Conservation (phyloP, 2,888 invertebrate species). For the Anarsia innoxiella region DNA sequence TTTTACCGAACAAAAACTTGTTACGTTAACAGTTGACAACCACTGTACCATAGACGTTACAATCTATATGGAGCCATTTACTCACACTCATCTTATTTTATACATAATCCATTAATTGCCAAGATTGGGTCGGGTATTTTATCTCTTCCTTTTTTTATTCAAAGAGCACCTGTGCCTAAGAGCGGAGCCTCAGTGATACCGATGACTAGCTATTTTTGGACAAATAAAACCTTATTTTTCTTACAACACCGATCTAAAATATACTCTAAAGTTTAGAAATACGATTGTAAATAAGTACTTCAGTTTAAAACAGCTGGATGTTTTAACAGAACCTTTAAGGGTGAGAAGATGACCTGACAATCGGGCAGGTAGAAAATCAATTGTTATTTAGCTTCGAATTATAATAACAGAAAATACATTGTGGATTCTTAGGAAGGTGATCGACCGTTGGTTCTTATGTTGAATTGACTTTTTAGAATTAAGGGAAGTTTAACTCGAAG, state of each 20-base stretch:
- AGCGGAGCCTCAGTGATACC: slow-evolving; percentile 47
- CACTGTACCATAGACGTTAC: slow-evolving; percentile 24
- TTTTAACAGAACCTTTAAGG: slow-evolving; percentile 2
- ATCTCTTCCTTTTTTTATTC: slow-evolving; percentile 24
- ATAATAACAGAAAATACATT: slow-evolving; percentile 10
- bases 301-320: neutral
- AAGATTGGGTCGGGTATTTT: slow-evolving; percentile 38
- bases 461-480: no score
- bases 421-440: slow-evolving; percentile 6
- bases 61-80: slow-evolving; percentile 35
- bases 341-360: slow-evolving; percentile 6
- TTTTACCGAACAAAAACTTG: no score
- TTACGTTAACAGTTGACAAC: neutral
- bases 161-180: slow-evolving; percentile 58
- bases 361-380: slow-evolving; percentile 14
- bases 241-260: neutral
- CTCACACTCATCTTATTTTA: slow-evolving; percentile 36
- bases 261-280: neutral
- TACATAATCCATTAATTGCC: slow-evolving; percentile 61
- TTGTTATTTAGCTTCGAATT: slow-evolving; percentile 10
- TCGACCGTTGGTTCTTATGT: slow-evolving; percentile 3
- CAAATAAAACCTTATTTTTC: slow-evolving; percentile 27
- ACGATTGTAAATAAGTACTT: neutral
- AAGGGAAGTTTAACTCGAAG: no score
- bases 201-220: slow-evolving; percentile 62